These are phyloP conservation scores for Melanerpes aurifrons DNA, from an alignment of 2,113 vertebrate genomes.

Conservation along the genomic window DNA sequence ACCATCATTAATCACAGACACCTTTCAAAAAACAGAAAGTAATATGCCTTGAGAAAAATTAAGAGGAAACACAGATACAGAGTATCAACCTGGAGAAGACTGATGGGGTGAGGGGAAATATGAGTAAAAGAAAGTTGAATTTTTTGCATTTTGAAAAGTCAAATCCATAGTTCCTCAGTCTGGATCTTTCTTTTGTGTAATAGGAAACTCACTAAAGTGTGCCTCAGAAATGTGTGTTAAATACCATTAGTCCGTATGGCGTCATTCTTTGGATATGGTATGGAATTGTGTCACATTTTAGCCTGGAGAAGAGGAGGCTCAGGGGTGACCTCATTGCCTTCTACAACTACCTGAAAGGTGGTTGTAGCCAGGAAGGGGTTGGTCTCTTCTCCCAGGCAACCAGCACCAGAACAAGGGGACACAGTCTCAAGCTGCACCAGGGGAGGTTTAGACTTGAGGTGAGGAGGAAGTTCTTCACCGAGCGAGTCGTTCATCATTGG, in stretches of 20 bases:
- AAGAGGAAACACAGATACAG: neutral
- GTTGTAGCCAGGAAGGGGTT: no score
- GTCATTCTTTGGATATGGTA: neutral
- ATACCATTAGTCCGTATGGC: neutral
- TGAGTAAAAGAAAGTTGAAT: neutral
- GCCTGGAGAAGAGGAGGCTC: no score
- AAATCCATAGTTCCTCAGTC: neutral
- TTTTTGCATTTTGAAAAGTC: neutral
- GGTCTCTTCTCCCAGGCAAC: no score
- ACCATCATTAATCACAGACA: no score
- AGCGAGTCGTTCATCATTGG: no score
- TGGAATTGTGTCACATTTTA: neutral
- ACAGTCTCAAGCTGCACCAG: no score
- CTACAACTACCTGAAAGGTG: no score
- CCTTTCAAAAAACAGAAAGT: no score
- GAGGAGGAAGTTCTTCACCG: no score
- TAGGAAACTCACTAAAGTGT: neutral
- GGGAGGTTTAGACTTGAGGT: no score
- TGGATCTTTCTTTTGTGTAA: neutral
- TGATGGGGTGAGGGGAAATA: accelerated
- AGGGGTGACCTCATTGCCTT: no score
- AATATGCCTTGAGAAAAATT: neutral
- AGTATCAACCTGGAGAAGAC: neutral
- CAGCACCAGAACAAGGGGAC: no score
- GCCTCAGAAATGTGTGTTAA: neutral